Evolutionary conservation across 64 coral and sea anemone genomes (phyloP), one percentile per base, ranked within the genome.

Genomic region (Montipora cactus): DNA sequence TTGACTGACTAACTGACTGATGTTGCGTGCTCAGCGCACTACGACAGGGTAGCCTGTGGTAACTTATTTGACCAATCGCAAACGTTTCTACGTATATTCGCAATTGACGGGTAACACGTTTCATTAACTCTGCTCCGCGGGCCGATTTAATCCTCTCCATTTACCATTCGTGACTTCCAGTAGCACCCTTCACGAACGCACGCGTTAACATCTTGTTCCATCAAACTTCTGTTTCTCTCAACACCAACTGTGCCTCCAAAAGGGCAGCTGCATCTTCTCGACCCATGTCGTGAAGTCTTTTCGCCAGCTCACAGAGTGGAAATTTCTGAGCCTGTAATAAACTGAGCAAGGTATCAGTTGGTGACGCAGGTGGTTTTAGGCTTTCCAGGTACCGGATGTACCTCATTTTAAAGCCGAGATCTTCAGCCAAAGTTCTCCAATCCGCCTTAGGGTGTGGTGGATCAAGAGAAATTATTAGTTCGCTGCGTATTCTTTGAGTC

Each of bases 401-500:
- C 22, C 20, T 49, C 47, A 49, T 4, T 50, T 47, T 18, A 19
- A 71, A 48, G 15, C 82, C 82, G 11, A 86, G 18, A 5, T 47
- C 45, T 21, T 86, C 82, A 8, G 82, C 82, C 66, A 86, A 47
- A 51, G 67, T 13, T 86, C 67, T 86, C 82, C 82, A 86, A 20
- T 86, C 82, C 7, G 12, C 15, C n/a, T 86, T 68, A 12, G 76
- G 76, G 8, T 71, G 82, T 48, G 82, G 82, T 12, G 82, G 82
- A 22, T 86, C 82, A 51, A 86, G 82, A 4, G 46, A 44, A 1
- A 86, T 7, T 49, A 68, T 49, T 20, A 86, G 82, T 23, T 86
- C 67, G 49, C 45, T 86, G 18, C 82, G 82, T 49, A 86, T 20
- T 21, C 67, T 68, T 66, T 18, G 19, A 20, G 62, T 86, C 16